phyloP scores from a whole-genome alignment of 64 coral and sea anemone genomes.

The Montipora capricornis region DNA sequence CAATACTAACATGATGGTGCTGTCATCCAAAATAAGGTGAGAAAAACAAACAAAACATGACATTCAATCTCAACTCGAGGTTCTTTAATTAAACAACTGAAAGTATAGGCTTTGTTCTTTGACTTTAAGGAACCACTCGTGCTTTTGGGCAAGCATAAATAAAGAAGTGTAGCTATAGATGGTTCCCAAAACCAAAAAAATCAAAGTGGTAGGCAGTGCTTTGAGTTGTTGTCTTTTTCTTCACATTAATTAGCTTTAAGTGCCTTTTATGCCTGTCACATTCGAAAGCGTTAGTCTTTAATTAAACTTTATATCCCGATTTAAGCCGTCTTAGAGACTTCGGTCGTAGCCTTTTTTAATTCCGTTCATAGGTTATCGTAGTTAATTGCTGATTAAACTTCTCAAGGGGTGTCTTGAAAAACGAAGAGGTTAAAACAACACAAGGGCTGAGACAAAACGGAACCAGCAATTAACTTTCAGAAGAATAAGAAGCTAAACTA shows the following conservation, averaged over 20 bases:
- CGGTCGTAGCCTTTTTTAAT: not conserved
- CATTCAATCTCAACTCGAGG: not conserved
- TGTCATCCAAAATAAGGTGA: not conserved
- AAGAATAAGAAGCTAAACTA: too few relatives aligned
- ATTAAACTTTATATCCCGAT: not conserved
- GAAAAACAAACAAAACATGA: not conserved
- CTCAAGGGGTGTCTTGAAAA: too few relatives aligned
- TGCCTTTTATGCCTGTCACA: not conserved
- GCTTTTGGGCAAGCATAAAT: too few relatives aligned
- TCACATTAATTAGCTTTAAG: not conserved
- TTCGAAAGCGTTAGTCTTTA: too few relatives aligned
- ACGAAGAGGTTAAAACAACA: too few relatives aligned
- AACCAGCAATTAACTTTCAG: too few relatives aligned
- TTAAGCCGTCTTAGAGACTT: not conserved
- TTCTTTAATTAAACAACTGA: too few relatives aligned
- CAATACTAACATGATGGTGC: not conserved
- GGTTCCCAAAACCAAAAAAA: not conserved
- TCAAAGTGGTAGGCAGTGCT: not conserved
- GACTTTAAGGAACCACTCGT: too few relatives aligned
- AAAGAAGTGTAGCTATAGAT: not conserved
- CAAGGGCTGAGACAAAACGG: too few relatives aligned
- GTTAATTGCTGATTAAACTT: not conserved
- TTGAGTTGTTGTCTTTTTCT: not conserved
- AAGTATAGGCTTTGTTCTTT: too few relatives aligned
- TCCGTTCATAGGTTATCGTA: not conserved